Conservation (phyloP, 1,140 invertebrate species). For the Drosophila santomea region DNA sequence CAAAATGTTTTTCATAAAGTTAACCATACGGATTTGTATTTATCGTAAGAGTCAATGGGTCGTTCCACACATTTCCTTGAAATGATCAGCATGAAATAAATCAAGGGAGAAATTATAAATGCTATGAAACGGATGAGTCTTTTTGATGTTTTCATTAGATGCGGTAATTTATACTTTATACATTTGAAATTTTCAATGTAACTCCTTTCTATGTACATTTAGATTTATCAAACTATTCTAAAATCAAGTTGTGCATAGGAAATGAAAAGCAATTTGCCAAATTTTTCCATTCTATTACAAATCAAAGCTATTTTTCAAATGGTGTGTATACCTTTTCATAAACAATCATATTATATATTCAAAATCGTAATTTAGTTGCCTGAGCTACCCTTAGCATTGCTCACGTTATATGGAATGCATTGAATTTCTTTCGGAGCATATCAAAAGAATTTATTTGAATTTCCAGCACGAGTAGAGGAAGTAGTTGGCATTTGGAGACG, state of each 20-base stretch:
- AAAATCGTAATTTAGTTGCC: not conserved
- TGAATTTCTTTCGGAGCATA: constrained; percentile 4
- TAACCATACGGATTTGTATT: constrained; percentile 60
- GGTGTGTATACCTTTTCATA: too few relatives aligned
- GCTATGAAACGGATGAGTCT: not conserved
- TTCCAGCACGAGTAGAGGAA: not conserved
- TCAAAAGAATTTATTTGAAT: constrained; percentile 18
- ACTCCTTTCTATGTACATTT: not conserved
- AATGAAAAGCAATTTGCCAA: too few relatives aligned
- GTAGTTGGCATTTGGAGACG: constrained; percentile 16
- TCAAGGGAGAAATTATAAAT: constrained; percentile 45
- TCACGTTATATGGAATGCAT: too few relatives aligned
- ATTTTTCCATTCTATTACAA: too few relatives aligned
- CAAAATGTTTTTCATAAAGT: constrained; percentile 46
- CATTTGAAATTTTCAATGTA: too few relatives aligned
- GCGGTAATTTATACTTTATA: not conserved
- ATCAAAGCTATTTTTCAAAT: too few relatives aligned
- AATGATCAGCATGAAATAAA: constrained; percentile 64
- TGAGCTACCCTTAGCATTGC: too few relatives aligned
- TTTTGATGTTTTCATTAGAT: too few relatives aligned
- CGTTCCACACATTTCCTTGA: constrained; percentile 75
- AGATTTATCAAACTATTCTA: too few relatives aligned
- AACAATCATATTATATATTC: too few relatives aligned
- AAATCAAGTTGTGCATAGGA: too few relatives aligned
- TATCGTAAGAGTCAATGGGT: constrained; percentile 55